phyloP scores from a whole-genome alignment of 2,113 vertebrate species.

The Parotia lawesii region DNA sequence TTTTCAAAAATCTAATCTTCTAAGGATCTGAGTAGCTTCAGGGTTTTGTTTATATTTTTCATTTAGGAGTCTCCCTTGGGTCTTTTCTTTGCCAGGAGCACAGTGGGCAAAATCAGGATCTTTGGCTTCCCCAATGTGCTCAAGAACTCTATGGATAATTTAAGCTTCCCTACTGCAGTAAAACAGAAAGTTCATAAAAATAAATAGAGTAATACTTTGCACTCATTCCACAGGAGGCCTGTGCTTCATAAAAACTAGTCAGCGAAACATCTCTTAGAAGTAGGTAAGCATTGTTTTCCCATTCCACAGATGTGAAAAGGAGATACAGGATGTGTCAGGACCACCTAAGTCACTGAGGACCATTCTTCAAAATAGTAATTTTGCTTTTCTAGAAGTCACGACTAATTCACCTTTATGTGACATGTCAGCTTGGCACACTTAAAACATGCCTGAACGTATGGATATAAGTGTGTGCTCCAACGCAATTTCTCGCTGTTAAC shows the following conservation, averaged over 20 bases:
- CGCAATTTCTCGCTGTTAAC: background rate
- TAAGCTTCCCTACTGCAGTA: conserved; percentile 46
- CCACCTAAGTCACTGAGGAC: background rate
- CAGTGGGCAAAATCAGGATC: conserved; percentile 54
- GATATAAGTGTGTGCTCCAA: background rate
- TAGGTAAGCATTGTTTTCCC: background rate
- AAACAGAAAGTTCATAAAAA: conserved; percentile 55
- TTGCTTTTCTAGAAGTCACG: background rate
- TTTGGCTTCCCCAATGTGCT: conserved; percentile 44
- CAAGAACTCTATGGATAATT: conserved; percentile 58
- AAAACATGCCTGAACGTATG: background rate
- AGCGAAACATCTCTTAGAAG: conserved; percentile 18
- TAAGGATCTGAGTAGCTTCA: conserved; percentile 59
- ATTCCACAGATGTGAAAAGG: background rate
- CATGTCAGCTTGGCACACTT: background rate
- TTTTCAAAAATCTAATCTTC: conserved; percentile 63
- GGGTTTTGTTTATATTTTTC: conserved; percentile 72
- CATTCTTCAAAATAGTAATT: background rate
- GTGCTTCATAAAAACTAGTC: conserved; percentile 17
- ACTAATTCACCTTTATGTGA: background rate
- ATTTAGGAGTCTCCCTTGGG: conserved; percentile 63
- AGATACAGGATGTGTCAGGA: background rate
- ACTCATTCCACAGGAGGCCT: conserved; percentile 43
- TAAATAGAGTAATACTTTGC: conserved; percentile 54
- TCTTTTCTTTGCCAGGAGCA: conserved; percentile 62